phyloP scores from a whole-genome alignment of 2,113 vertebrate genomes.

The Chunga burmeisteri region DNA sequence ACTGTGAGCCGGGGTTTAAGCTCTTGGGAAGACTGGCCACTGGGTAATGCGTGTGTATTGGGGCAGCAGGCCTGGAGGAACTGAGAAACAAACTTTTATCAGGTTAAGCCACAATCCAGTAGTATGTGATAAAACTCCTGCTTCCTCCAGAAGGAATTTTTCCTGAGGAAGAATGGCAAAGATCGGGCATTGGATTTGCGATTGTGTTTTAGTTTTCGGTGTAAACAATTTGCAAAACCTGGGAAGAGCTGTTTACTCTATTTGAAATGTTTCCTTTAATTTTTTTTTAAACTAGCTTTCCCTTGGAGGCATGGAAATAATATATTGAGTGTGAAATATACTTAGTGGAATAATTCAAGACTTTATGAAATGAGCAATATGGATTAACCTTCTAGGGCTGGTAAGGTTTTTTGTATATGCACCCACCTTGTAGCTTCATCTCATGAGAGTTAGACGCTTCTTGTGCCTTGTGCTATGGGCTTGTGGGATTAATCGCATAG shows the following conservation, averaged over 20 bases:
- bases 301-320: neutral
- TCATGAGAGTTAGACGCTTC: neutral
- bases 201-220: neutral
- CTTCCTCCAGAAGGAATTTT: neutral
- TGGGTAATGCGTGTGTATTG: neutral
- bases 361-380: neutral
- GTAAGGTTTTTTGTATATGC: neutral
- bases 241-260: neutral
- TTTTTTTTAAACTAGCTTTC: neutral
- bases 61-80: neutral
- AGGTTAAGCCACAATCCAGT: neutral
- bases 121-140: neutral
- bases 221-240: neutral
- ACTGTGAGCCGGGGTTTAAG: neutral
- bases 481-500: neutral
- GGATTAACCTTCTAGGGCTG: slow-evolving; percentile 1
- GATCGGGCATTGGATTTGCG: neutral
- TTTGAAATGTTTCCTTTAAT: neutral
- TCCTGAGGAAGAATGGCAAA: neutral
- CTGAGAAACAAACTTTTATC: neutral
- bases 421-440: neutral
- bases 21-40: rapidly evolving
- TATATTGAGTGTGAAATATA: neutral
- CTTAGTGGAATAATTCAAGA: neutral
- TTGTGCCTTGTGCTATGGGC: neutral